Percentiles rank a stretch among this genome's conserved stretches.
Evolutionary conservation across 2,797 vertebrate genomes (phyloP).

Genomic region (Babyrousa celebensis): DNA sequence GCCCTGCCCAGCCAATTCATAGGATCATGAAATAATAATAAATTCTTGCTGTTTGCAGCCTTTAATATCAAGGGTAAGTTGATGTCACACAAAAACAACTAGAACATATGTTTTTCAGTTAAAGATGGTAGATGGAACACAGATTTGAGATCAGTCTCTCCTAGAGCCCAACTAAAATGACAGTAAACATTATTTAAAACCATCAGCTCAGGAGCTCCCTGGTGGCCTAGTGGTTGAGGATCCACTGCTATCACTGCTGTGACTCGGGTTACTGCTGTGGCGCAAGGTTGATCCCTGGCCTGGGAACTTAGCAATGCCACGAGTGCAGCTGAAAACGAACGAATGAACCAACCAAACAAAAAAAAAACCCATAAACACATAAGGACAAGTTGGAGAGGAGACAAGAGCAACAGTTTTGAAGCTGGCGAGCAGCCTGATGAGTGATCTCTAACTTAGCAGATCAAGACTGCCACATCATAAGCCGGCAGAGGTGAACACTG

Average conservation of each 20-base stretch:
- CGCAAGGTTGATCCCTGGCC: too few relatives aligned
- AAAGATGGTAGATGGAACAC: not conserved
- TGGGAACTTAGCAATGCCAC: too few relatives aligned
- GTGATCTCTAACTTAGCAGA: not conserved
- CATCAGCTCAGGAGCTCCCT: not conserved
- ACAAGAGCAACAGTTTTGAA: not conserved
- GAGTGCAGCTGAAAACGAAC: too few relatives aligned
- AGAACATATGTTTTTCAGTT: not conserved
- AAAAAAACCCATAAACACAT: not conserved
- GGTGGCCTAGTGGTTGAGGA: too few relatives aligned
- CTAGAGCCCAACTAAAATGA: not conserved
- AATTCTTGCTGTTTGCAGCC: not conserved
- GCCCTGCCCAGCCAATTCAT: not conserved
- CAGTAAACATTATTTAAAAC: not conserved
- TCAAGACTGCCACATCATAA: too few relatives aligned
- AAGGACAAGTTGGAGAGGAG: not conserved
- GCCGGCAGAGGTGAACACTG: rapidly evolving
- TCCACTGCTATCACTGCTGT: too few relatives aligned
- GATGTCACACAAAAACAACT: not conserved
- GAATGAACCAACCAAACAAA: too few relatives aligned
- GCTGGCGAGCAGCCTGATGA: not conserved
- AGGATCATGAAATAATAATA: not conserved
- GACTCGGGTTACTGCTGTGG: too few relatives aligned
- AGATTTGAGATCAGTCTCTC: not conserved
- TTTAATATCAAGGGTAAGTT: not conserved